Evolutionary conservation across 2,113 vertebrate genomes (phyloP).

Genomic region (Columbina picui): DNA sequence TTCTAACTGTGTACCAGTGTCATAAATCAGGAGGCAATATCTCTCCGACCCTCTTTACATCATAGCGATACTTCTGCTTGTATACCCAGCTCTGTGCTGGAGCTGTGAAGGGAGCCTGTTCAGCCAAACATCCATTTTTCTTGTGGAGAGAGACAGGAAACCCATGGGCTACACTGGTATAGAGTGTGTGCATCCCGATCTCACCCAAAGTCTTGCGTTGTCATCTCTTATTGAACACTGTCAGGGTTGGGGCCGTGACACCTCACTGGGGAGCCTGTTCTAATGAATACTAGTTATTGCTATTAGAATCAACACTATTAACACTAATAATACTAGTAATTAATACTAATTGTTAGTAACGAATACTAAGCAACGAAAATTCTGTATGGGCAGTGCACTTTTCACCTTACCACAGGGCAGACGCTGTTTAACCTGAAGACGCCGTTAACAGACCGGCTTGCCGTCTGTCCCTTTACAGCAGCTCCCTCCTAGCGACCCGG

Average conservation of each 20-base stretch:
- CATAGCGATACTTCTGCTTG: not conserved
- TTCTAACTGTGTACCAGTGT: rapidly evolving
- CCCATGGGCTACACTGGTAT: rapidly evolving
- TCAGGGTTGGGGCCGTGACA: too few relatives aligned
- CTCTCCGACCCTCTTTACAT: not conserved
- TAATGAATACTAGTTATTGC: too few relatives aligned
- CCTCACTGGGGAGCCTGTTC: too few relatives aligned
- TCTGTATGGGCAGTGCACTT: not conserved
- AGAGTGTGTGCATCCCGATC: not conserved
- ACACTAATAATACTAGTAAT: too few relatives aligned
- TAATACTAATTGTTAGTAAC: not conserved
- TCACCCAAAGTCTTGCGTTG: not conserved
- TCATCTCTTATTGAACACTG: too few relatives aligned
- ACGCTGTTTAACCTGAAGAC: not conserved
- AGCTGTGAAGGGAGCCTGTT: not conserved
- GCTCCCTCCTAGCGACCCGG: not conserved
- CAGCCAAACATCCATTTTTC: not conserved
- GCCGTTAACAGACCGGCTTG: not conserved
- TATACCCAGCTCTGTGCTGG: not conserved
- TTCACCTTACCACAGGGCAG: too few relatives aligned
- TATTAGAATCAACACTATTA: too few relatives aligned
- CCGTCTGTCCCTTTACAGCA: rapidly evolving
- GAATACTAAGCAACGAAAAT: not conserved
- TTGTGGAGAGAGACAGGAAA: not conserved
- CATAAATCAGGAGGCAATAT: not conserved